Base-by-base conservation (phyloP, 2,888 invertebrate genomes). In the Agrotis segetum region DNA sequence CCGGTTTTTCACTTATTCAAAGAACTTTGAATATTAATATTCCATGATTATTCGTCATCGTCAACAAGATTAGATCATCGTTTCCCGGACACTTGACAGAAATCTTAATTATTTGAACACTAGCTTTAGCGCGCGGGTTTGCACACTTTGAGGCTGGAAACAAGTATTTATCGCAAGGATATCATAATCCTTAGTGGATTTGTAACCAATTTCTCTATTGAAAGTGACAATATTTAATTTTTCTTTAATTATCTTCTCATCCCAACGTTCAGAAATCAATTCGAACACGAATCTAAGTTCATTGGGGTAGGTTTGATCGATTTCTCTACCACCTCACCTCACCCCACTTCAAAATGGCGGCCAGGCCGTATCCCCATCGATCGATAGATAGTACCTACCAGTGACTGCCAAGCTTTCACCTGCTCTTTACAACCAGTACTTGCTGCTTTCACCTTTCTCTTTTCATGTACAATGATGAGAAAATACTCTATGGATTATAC, bases 371-470 rank as follows among this genome's bases (percentile, higher is more conserved):
- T 16, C 21, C 19, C 64, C 44, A 64, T 65, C 72, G 64, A 71
- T 82, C 78, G 66, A 69, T 70, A 52, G 14, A 24, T 2, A 24
- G 24, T 24, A n/a, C n/a, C n/a, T 6, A n/a, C 46, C 44, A 19
- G 14, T 58, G 21, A n/a, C 53, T 47, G 46, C 6, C 61, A n/a
- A 21, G 67, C 79, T 79, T 79, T 79, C 82, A 65, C 14, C 14
- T 6, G 3, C 44, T 46, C 52, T 53, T 6, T 16, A 11, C 46
- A 1, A 13, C 19, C 14, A 52, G 63, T 67, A 56, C 40, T 46
- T 52, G 2, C 46, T 16, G 71, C 79, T 79, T 79, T 79, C 79
- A 50, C 56, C 79, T 82, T 82, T 79, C 79, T 77, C 79, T 71
- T 59, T 24, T 46, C 14, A 17, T 50, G 14, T 24, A 77, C 70